phyloP scores from a whole-genome alignment of 2,888 invertebrate genomes.

The Hermaeophaga mercurialis region DNA sequence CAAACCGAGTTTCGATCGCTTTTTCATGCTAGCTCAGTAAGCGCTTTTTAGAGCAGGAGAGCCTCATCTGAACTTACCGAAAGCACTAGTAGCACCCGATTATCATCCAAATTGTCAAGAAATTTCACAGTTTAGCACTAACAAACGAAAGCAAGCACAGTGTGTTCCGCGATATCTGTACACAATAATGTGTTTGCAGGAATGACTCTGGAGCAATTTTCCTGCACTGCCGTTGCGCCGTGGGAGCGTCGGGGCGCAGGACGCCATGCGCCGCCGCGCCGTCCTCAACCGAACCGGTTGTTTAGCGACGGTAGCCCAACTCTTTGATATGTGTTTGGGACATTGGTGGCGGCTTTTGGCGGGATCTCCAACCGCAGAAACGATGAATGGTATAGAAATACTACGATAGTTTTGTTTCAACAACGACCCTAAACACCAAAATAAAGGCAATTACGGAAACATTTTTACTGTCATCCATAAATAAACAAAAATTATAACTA shows the following conservation, averaged over 20 bases:
- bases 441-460: too few species aligned
- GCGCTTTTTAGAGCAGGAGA: not conserved
- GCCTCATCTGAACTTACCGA: conserved; percentile 24
- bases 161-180: conserved; percentile 41
- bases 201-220: conserved; percentile 40
- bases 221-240: conserved; percentile 52
- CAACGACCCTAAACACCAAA: too few species aligned
- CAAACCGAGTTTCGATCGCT: conserved; percentile 19
- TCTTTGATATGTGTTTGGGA: conserved; percentile 5
- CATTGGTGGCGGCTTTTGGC: conserved; percentile 16
- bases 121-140: conserved; percentile 25
- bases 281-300: not conserved
- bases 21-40: not conserved
- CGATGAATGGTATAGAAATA: not conserved
- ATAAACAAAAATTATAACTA: too few species aligned
- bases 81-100: conserved; percentile 20
- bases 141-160: conserved; percentile 36
- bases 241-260: conserved; percentile 42
- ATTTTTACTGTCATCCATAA: too few species aligned
- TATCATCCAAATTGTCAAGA: conserved; percentile 7
- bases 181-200: conserved; percentile 43
- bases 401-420: too few species aligned
- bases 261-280: conserved; percentile 42
- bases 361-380: conserved; percentile 9
- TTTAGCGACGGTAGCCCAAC: conserved; percentile 2